A percentile compares a stretch with the other conserved stretches of the same genome.
These are phyloP conservation scores for Hystrix brachyura DNA, from an alignment of 2,113 vertebrate species.

Conservation along the genomic window DNA sequence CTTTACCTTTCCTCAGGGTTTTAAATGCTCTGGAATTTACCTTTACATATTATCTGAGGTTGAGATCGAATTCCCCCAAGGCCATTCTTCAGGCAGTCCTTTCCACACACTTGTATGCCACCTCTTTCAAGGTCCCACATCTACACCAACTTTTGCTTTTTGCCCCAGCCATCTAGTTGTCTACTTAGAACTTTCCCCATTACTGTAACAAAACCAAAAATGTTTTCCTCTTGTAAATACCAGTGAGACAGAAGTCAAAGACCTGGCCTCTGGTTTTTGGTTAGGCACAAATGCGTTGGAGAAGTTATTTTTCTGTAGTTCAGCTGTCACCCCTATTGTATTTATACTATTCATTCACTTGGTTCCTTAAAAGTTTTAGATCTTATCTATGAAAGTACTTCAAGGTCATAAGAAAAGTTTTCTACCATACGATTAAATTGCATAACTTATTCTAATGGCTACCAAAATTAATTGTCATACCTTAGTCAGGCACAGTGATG, in stretches of 20 bases:
- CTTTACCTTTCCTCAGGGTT: background rate
- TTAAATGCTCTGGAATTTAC: background rate
- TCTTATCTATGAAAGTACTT: background rate
- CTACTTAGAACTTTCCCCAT: background rate
- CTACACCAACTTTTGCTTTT: background rate
- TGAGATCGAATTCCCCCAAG: background rate
- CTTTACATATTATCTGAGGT: background rate
- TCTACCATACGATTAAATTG: background rate
- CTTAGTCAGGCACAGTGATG: background rate
- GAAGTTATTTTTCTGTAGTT: background rate
- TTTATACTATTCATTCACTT: background rate
- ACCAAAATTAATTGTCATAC: background rate
- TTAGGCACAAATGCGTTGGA: background rate
- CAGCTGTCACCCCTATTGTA: background rate
- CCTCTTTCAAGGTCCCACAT: background rate
- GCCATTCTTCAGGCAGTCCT: background rate
- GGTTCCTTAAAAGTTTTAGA: background rate
- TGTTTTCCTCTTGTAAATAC: background rate
- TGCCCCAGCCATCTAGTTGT: background rate
- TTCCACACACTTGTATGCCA: accelerated
- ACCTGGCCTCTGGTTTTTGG: background rate
- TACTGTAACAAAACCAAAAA: background rate
- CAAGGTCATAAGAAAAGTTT: background rate
- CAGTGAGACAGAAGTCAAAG: background rate
- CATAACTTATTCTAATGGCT: background rate